Evolutionary conservation across 2,888 invertebrate species (phyloP).

Genomic region (Trilocha varians): DNA sequence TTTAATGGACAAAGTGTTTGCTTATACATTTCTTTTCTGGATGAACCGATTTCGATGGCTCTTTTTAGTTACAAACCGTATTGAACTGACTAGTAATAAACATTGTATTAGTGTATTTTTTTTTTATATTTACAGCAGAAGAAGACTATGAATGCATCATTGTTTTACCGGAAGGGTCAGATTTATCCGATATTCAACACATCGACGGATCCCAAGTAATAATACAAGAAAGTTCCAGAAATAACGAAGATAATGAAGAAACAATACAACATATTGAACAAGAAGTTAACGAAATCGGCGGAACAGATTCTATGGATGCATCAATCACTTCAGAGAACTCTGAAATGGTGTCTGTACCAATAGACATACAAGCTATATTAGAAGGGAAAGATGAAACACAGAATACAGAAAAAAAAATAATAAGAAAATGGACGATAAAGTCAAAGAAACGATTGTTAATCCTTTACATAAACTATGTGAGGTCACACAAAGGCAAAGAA

Average conservation of each 20-base stretch:
- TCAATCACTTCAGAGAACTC: not conserved
- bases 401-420: slow-evolving; percentile 7
- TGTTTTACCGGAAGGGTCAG: slow-evolving; percentile 55
- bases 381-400: slow-evolving; percentile 1
- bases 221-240: slow-evolving; percentile 15
- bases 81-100: no score
- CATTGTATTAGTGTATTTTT: no score
- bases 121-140: slow-evolving; percentile 32
- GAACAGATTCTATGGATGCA: not conserved
- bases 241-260: slow-evolving; percentile 8
- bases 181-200: slow-evolving; percentile 29
- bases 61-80: no score
- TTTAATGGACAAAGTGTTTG: no score
- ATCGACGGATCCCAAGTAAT: slow-evolving; percentile 37
- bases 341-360: not conserved
- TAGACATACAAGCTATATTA: not conserved
- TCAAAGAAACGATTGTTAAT: slow-evolving; percentile 41
- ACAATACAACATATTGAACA: not conserved
- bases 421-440: slow-evolving; percentile 42
- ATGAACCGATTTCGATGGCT: no score
- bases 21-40: no score
- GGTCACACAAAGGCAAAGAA: slow-evolving; percentile 32
- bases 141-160: slow-evolving; percentile 63
- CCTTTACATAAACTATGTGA: slow-evolving; percentile 46
- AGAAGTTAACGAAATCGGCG: not conserved